Evolutionary conservation across 2,888 invertebrate genomes (phyloP).

Genomic region (Cephalotes varians): DNA sequence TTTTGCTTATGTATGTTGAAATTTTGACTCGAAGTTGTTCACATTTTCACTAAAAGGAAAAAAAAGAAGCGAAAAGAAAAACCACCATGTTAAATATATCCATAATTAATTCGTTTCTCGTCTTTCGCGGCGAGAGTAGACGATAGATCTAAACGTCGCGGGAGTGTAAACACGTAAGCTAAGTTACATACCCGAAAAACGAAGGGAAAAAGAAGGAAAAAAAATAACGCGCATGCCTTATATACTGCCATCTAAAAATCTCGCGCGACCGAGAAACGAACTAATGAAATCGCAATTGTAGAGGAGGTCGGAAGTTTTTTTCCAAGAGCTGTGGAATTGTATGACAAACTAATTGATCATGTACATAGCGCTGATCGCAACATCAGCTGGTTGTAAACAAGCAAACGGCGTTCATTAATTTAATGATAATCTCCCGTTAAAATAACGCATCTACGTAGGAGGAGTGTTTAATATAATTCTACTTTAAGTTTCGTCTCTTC

Average conservation of each 20-base stretch:
- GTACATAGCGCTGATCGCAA: constrained; percentile 59
- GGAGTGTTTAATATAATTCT: constrained; percentile 54
- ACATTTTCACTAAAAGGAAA: constrained; percentile 33
- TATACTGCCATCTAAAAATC: constrained; percentile 72
- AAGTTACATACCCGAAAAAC: constrained; percentile 29
- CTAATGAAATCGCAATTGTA: constrained; percentile 49
- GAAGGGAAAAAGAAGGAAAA: constrained; percentile 10
- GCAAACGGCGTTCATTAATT: constrained; percentile 57
- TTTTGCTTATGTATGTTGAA: constrained; percentile 64
- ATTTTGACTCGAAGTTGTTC: constrained; percentile 54
- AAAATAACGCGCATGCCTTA: constrained; percentile 71
- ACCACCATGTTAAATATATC: constrained; percentile 41
- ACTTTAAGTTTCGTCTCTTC: constrained; percentile 9
- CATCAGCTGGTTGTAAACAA: constrained; percentile 59
- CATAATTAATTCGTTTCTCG: constrained; percentile 66
- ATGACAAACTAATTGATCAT: constrained; percentile 55
- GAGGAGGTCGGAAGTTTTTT: constrained; percentile 24
- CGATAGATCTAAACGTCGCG: constrained; percentile 38
- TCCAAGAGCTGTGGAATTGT: constrained; percentile 58
- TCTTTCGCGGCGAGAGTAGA: constrained; percentile 55
- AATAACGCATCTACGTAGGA: constrained; percentile 46
- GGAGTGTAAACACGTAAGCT: constrained; percentile 30
- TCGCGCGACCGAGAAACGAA: constrained; percentile 66
- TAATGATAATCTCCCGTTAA: constrained; percentile 34
- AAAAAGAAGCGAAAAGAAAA: constrained; percentile 7